Evolutionary conservation across 2,113 vertebrate species (phyloP), one percentile per base, ranked within the genome.

Genomic region (Oplegnathus fasciatus): DNA sequence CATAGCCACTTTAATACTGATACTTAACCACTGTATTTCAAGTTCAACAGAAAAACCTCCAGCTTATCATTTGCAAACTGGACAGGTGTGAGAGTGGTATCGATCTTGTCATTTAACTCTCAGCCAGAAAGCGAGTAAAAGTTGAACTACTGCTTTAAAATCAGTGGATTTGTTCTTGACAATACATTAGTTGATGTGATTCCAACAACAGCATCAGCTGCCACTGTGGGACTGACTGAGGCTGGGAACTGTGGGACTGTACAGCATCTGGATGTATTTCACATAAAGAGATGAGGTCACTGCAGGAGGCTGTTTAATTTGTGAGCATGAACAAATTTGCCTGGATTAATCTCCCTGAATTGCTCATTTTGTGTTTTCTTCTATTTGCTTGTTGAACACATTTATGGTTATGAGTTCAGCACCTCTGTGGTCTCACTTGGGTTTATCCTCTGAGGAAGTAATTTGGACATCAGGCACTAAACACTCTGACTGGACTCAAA

Each of bases 391-490:
- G 75, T 79, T 85, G 66, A 76, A 48, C 73, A 84, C 67, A 52
- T 66, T 37, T 54, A 65, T 26, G 67, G 68, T 79, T 84, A 80
- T 84, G 68, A 90, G 82, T 82, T 82, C 82, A 76, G 57, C 79
- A 54, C 62, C 76, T 84, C 82, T 75, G 58, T 67, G 44, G 75
- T 70, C 76, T 77, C 42, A 78, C 42, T 78, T 76, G 3, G 80
- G 55, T 83, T 74, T 70, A 89, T 83, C 78, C 83, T 78, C 86
- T 17, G 54, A 80, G 88, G 69, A 86, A 69, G 78, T 71, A 30
- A 87, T 91, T 92, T 91, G 84, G 79, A 87, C 76, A 75, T 82
- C 64, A 74, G 85, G 20, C 37, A 0, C 71, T 66, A 50, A 90
- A 86, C 58, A 75, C 55, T 83, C 42, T 80, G 57, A 81, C 75